phyloP scores from a whole-genome alignment of 37 sponge, comb jelly and placozoan genomes.

The Axinella damicornis region DNA sequence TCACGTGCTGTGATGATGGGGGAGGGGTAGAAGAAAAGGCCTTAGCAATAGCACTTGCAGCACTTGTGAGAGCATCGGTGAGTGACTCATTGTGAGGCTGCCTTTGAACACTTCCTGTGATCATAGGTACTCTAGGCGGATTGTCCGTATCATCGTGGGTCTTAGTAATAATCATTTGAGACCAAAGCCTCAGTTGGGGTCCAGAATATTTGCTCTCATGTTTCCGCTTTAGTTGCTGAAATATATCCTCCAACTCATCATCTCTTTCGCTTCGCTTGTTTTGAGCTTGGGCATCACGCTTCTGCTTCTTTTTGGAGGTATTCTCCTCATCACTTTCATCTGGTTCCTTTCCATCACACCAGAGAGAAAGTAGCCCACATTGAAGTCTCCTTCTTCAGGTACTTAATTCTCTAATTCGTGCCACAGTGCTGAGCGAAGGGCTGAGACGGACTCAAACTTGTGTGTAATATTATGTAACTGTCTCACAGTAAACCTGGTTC shows the following conservation, averaged over 20 bases:
- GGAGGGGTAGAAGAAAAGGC: not conserved
- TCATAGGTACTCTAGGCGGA: slow-evolving; percentile 33
- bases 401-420: no score
- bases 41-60: slow-evolving; percentile 20
- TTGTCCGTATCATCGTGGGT: no score
- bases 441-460: no score
- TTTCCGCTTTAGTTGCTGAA: slow-evolving; percentile 13
- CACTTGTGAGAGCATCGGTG: not conserved
- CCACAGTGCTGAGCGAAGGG: no score
- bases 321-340: no score
- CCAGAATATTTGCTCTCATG: slow-evolving; percentile 25
- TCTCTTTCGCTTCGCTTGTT: not conserved
- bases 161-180: no score
- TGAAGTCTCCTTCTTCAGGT: no score
- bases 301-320: not conserved
- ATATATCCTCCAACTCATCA: slow-evolving; percentile 18
- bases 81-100: slow-evolving; percentile 11
- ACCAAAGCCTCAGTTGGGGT: no score
- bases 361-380: no score
- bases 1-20: not conserved
- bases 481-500: no score
- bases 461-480: no score
- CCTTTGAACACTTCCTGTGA: slow-evolving; percentile 10
- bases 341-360: no score
- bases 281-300: not conserved